These are phyloP conservation scores for Drepanosiphum platanoidis DNA, from an alignment of 2,888 invertebrate genomes.

Conservation along the genomic window DNA sequence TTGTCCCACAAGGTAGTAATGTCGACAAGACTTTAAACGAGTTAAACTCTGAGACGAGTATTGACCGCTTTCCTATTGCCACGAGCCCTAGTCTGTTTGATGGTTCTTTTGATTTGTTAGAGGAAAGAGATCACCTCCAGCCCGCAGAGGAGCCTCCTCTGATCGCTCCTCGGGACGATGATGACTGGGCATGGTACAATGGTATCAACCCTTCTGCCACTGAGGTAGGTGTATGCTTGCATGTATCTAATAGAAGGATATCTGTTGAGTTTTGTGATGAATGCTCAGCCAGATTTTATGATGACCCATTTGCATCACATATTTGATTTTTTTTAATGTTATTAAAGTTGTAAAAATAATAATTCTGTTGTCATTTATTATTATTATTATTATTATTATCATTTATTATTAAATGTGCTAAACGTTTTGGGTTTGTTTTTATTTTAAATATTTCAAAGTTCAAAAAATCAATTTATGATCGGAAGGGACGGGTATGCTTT, in stretches of 20 bases:
- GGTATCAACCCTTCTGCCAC: neutral
- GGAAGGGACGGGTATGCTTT: neutral
- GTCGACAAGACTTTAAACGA: constrained; percentile 50
- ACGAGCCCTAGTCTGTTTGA: constrained; percentile 52
- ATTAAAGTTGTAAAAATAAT: neutral
- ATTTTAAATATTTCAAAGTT: neutral
- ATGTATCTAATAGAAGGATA: constrained; percentile 58
- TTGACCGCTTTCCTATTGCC: constrained; percentile 45
- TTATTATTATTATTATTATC: too few relatives aligned
- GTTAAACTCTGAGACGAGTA: constrained; percentile 48
- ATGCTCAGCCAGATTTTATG: constrained; percentile 44
- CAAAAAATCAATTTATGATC: neutral
- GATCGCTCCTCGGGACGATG: neutral
- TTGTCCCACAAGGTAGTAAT: constrained; percentile 54
- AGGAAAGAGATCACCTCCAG: constrained; percentile 22
- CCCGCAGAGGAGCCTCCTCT: neutral
- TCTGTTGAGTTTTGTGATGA: constrained; percentile 59
- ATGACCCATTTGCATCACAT: constrained; percentile 20
- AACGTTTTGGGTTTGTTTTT: neutral
- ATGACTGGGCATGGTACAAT: neutral
- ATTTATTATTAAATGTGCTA: neutral
- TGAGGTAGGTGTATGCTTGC: constrained; percentile 58
- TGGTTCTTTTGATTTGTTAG: constrained; percentile 58
- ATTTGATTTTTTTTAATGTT: neutral
- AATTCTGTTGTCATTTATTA: too few relatives aligned